Conservation (phyloP, 1,140 invertebrate species). For the Caenorhabditis latens region DNA sequence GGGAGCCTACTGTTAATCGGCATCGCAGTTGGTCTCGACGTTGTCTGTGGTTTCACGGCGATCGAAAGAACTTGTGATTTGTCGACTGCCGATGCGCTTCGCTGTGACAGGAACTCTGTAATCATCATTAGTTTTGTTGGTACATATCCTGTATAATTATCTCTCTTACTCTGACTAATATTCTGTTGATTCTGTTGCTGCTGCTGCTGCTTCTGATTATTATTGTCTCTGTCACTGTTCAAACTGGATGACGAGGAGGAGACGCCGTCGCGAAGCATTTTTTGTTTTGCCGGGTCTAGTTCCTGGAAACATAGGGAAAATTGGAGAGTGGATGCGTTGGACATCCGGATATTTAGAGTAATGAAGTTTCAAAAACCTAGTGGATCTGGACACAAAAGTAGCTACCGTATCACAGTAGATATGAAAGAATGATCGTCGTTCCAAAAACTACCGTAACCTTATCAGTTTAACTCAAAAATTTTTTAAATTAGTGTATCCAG, state of each 20-base stretch:
- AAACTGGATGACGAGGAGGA: slow-evolving; percentile 24
- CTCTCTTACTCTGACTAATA: slow-evolving; percentile 17
- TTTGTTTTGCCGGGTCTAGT: slow-evolving; percentile 42
- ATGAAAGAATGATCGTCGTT: too few relatives aligned
- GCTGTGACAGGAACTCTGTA: slow-evolving; percentile 30
- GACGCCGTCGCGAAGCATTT: slow-evolving; percentile 44
- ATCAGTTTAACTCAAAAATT: too few relatives aligned
- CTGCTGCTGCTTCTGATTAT: slow-evolving; percentile 17
- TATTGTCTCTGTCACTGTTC: slow-evolving; percentile 34
- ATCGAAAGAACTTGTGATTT: slow-evolving; percentile 2
- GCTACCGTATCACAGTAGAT: too few relatives aligned
- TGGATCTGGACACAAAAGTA: too few relatives aligned
- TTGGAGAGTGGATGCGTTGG: too few relatives aligned
- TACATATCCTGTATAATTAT: background rate
- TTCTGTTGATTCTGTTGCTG: background rate
- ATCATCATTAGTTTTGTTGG: background rate
- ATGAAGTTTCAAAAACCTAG: too few relatives aligned
- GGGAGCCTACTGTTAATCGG: slow-evolving; percentile 22
- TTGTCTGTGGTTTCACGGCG: background rate
- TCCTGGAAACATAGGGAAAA: background rate
- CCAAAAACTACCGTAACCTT: too few relatives aligned
- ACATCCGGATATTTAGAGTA: too few relatives aligned
- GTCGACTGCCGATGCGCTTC: slow-evolving; percentile 7
- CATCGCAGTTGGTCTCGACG: background rate
- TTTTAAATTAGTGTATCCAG: too few relatives aligned